Conservation (phyloP, 1,140 invertebrate genomes). For the Magallana ariakensis region DNA sequence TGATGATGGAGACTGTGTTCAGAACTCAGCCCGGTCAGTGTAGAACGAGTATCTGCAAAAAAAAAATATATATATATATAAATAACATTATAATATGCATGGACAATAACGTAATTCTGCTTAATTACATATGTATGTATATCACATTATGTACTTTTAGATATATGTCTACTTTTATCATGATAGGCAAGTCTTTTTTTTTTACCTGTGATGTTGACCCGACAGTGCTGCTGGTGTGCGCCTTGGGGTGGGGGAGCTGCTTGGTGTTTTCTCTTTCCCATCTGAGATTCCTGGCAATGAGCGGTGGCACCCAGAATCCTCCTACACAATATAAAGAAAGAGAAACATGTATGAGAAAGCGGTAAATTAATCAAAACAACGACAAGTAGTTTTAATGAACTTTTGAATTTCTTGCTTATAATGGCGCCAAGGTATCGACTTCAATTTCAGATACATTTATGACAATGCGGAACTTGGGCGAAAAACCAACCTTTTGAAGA, state of each 20-base stretch:
- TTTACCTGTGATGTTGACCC: slow-evolving; percentile 21
- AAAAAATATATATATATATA: background rate
- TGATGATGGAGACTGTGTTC: slow-evolving; percentile 18
- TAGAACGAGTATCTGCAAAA: slow-evolving; percentile 30
- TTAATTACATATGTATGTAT: too few relatives aligned
- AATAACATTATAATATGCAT: background rate
- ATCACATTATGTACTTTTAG: background rate
- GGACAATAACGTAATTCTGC: too few relatives aligned
- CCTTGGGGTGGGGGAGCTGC: background rate
- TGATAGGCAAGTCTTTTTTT: background rate
- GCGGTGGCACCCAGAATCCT: background rate
- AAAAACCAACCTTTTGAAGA: slow-evolving; percentile 28
- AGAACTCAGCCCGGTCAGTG: slow-evolving; percentile 9
- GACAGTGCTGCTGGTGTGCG: background rate
- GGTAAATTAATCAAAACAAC: too few relatives aligned
- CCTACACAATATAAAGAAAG: background rate
- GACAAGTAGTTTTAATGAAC: too few relatives aligned
- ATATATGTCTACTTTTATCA: background rate
- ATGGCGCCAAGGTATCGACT: background rate
- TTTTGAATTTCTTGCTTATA: too few relatives aligned
- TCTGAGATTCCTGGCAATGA: background rate
- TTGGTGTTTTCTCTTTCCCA: background rate
- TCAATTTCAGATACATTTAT: background rate
- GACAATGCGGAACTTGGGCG: background rate
- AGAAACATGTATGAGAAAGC: background rate